Percentiles rank a stretch among this genome's conserved stretches.
Conservation (phyloP, 2,888 invertebrate genomes). For the Ethmia dodecea region DNA sequence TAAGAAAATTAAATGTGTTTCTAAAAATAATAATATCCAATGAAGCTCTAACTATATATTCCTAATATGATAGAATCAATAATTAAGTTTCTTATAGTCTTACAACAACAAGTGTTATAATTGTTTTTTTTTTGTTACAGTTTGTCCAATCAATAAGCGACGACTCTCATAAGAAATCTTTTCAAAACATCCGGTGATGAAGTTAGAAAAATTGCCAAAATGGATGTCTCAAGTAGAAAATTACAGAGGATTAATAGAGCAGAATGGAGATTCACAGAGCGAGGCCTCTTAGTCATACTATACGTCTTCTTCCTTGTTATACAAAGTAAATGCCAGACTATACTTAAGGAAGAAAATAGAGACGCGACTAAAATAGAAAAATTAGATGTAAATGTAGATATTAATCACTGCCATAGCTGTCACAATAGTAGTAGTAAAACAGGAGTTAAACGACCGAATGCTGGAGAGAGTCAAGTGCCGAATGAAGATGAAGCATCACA, state of each 20-base stretch:
- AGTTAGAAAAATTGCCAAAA: conserved; percentile 44
- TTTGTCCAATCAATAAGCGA: conserved; percentile 33
- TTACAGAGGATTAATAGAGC: conserved; percentile 35
- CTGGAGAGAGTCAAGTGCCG: conserved; percentile 23
- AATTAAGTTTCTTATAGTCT: too few species aligned
- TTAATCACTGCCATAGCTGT: conserved; percentile 69
- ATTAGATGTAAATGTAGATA: conserved; percentile 56
- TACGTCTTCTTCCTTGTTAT: conserved; percentile 44
- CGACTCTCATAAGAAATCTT: conserved; percentile 6
- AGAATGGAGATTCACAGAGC: conserved; percentile 41
- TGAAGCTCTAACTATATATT: too few species aligned
- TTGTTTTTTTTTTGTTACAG: conserved; percentile 48
- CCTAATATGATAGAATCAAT: too few species aligned
- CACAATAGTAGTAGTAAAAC: conserved; percentile 46
- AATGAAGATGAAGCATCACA: conserved; percentile 21
- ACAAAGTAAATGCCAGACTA: conserved; percentile 43
- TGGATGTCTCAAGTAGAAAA: conserved; percentile 43
- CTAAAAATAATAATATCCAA: too few species aligned
- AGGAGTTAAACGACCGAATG: too few species aligned
- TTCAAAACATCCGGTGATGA: conserved; percentile 49
- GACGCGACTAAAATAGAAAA: conserved; percentile 50
- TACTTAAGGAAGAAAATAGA: conserved; percentile 42
- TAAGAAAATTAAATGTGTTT: too few species aligned
- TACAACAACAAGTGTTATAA: too few species aligned
- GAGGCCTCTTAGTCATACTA: conserved; percentile 38